Evolutionary conservation across 2,113 vertebrate species (phyloP).

Genomic region (Cyphomyrus discorhynchus): DNA sequence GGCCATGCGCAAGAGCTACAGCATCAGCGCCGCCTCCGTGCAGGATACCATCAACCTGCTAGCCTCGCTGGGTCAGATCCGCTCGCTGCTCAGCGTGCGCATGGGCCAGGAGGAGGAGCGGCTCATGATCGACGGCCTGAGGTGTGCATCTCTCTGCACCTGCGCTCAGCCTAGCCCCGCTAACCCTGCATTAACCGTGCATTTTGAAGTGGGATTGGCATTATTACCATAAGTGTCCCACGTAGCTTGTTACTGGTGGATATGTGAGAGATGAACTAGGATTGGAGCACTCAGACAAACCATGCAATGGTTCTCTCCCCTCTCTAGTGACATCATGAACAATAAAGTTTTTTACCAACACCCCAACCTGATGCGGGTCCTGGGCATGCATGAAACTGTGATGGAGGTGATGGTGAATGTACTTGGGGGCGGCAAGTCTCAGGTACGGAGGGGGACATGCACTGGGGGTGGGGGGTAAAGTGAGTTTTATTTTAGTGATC

Average conservation of each 20-base stretch:
- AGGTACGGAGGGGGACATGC: constrained; percentile 59
- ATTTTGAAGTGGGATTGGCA: neutral
- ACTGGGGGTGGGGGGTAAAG: neutral
- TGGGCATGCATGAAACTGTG: constrained; percentile 98
- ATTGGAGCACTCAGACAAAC: neutral
- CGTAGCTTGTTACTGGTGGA: neutral
- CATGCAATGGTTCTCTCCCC: constrained; percentile 2
- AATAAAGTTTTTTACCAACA: constrained; percentile 99
- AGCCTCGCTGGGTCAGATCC: constrained; percentile 89
- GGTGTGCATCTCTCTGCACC: constrained; percentile 57
- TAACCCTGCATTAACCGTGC: neutral
- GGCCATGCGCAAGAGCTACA: constrained; percentile 89
- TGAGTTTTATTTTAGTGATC: neutral
- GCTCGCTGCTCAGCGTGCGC: constrained; percentile 89
- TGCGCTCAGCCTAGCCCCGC: neutral
- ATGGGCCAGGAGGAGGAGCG: constrained; percentile 97
- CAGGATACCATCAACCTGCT: constrained; percentile 86
- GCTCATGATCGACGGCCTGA: constrained; percentile 94
- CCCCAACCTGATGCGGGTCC: constrained; percentile 94
- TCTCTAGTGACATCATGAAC: constrained; percentile 93
- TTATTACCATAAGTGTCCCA: neutral
- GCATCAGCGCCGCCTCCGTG: constrained; percentile 84
- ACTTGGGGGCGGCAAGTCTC: constrained; percentile 85
- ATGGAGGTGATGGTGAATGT: constrained; percentile 99
- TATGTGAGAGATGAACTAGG: neutral